phyloP scores from a whole-genome alignment of 2,888 invertebrate genomes.

The Augochlorella aurata region DNA sequence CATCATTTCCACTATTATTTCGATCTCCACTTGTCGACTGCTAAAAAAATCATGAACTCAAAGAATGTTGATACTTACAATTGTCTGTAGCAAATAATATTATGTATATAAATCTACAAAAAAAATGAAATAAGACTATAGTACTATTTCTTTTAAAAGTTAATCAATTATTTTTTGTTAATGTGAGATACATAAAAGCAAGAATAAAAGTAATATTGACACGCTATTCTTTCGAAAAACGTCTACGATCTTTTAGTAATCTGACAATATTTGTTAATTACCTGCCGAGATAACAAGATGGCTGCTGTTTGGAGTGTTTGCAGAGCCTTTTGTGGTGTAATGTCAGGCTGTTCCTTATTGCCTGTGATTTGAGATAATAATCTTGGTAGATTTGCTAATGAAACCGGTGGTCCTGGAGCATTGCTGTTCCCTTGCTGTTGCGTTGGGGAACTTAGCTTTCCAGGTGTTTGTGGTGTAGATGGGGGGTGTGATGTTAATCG shows the following conservation, averaged over 20 bases:
- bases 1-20: conserved; percentile 75
- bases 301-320: conserved; percentile 83
- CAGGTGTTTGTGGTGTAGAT: conserved; percentile 77
- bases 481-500: conserved; percentile 85
- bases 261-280: conserved; percentile 58
- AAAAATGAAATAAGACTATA: no score
- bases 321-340: conserved; percentile 84
- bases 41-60: conserved; percentile 54
- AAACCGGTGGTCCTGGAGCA: conserved; percentile 82
- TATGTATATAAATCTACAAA: background rate
- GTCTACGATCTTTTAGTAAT: background rate
- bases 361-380: conserved; percentile 83
- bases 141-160: no score
- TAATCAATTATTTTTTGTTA: no score
- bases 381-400: conserved; percentile 83
- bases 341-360: conserved; percentile 82
- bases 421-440: conserved; percentile 77
- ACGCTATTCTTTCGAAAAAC: background rate
- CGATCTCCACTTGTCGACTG: conserved; percentile 78
- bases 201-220: background rate
- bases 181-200: no score
- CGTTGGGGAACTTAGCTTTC: conserved; percentile 78
- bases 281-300: conserved; percentile 80
- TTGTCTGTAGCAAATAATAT: background rate
- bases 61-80: background rate